Evolutionary conservation across 1,140 invertebrate species (phyloP).

Genomic region (Drosophila insularis): DNA sequence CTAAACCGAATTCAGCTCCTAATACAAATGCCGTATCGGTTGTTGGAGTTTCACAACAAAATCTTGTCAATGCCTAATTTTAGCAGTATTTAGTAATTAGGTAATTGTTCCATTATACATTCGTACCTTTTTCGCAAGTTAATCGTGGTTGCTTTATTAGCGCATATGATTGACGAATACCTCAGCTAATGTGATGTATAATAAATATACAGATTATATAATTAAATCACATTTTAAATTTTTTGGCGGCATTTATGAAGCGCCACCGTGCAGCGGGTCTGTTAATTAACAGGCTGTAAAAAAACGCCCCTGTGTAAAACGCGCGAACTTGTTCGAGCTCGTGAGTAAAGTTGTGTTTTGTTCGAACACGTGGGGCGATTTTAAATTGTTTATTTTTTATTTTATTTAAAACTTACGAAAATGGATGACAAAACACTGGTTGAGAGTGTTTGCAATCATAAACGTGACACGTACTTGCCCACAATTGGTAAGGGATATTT

Average conservation of each 20-base stretch:
- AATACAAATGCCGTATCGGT: constrained; percentile 15
- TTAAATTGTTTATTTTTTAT: constrained; percentile 22
- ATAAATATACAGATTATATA: neutral
- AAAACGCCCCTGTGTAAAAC: too few species aligned
- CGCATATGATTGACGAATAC: neutral
- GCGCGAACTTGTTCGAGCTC: neutral
- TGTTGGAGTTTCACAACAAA: constrained; percentile 58
- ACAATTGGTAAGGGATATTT: constrained; percentile 50
- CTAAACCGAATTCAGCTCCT: neutral
- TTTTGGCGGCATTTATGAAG: neutral
- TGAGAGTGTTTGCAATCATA: constrained; percentile 40
- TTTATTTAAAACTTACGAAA: constrained; percentile 11
- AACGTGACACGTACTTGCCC: constrained; percentile 25
- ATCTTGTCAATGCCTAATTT: constrained; percentile 48
- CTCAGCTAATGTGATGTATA: constrained; percentile 3
- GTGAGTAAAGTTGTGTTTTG: too few species aligned
- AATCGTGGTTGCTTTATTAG: neutral
- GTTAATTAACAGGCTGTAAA: too few species aligned
- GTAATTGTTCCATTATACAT: neutral
- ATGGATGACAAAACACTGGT: constrained; percentile 68
- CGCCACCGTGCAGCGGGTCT: too few species aligned
- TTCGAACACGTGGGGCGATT: constrained; percentile 34
- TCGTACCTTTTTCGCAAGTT: neutral
- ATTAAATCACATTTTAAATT: too few species aligned
- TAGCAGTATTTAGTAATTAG: neutral